Evolutionary conservation across 2,888 invertebrate genomes (phyloP), one percentile per base, ranked within the genome.

Genomic region (Melanostoma mellinum): DNA sequence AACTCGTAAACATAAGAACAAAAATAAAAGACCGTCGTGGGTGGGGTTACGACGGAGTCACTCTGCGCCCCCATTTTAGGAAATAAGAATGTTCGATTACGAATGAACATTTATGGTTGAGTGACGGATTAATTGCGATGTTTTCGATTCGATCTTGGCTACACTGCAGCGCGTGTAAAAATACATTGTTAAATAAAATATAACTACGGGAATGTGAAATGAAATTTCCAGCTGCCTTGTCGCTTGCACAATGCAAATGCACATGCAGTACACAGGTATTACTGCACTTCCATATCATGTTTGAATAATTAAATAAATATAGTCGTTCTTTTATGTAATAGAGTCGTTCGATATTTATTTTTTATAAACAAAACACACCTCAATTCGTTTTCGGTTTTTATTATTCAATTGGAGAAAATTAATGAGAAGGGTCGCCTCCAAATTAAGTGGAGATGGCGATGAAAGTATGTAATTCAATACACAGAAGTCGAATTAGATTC

Each of bases 41-140:
- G 85, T 80, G 85, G 72, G 80, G 85, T 80, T 85, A 79, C 68
- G 55, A 63, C 60, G 32, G 35, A 85, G 72, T 55, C 79, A 80
- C 72, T 75, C 72, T 63, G 68, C 68, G 55, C 76, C 84, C 79
- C 79, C 85, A 80, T 80, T 80, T 85, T 72, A 72, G 85, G 85
- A 72, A 80, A 40, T 33, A 85, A 68, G 67, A 85, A 85, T 85
- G 80, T 80, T 79, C 75, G 72, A 79, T 72, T 85, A 46, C 68
- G 79, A 84, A 84, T 79, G 78, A 84, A 80, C 85, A 85, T 85
- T 85, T 85, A 85, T 80, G 85, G 85, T 75, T 85, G 85, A 85
- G 76, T 85, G 79, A 85, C 80, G 72, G 71, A 85, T 72, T 72
- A 85, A 85, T 85, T 85, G 85, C 85, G 85, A 75, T 79, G 77